Percentiles rank a stretch among this genome's conserved stretches.
phyloP scores from a whole-genome alignment of 2,113 vertebrate species.

The Ochotona princeps region DNA sequence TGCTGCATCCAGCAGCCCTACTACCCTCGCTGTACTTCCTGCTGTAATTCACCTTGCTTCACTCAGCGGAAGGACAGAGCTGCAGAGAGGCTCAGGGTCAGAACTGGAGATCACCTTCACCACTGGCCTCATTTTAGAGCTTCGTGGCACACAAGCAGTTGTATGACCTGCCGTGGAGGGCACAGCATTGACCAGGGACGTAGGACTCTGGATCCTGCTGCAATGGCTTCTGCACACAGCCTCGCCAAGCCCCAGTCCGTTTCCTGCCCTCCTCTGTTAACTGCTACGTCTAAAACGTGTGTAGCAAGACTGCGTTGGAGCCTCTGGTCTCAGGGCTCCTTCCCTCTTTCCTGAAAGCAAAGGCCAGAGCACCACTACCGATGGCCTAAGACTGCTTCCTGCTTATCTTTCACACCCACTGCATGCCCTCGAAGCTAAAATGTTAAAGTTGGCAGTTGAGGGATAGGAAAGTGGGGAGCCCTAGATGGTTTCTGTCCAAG shows the following conservation, averaged over 20 bases:
- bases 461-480: neutral
- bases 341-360: neutral
- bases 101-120: neutral
- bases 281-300: neutral
- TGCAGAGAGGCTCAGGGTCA: neutral
- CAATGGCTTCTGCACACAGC: neutral
- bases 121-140: neutral
- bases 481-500: neutral
- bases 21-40: neutral
- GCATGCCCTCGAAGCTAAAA: neutral
- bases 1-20: fast-evolving
- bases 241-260: too few species aligned
- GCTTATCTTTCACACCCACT: neutral
- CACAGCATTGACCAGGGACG: neutral
- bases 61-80: neutral
- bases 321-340: neutral
- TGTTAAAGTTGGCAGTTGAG: neutral
- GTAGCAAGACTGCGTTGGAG: neutral
- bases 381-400: neutral
- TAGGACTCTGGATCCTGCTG: neutral
- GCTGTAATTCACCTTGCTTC: neutral
- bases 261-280: neutral
- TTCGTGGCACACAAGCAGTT: neutral
- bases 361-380: neutral
- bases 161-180: neutral